A percentile compares a stretch with the other conserved stretches of the same genome.
Evolutionary conservation across 2,797 vertebrate species (phyloP).

Genomic region (Pterois miles): DNA sequence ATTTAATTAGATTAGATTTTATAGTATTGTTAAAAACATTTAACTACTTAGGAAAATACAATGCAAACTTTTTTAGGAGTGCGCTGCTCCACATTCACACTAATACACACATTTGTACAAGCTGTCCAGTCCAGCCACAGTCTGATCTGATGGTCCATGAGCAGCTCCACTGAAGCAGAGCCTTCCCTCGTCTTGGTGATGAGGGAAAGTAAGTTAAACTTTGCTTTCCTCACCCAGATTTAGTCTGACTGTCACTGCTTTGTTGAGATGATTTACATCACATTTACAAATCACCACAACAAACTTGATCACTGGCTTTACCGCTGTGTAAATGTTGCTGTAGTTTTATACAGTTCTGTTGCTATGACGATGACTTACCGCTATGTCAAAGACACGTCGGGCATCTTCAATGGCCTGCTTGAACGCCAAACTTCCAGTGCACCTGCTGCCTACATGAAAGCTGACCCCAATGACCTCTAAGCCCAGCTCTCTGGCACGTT

Average conservation of each 20-base stretch:
- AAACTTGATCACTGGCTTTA: neutral
- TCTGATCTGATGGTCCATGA: neutral
- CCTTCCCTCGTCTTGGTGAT: neutral
- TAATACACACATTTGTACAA: no score
- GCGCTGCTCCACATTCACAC: neutral
- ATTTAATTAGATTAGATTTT: neutral
- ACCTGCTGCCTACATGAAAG: slow-evolving; percentile 80
- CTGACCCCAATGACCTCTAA: slow-evolving; percentile 60
- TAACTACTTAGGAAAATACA: neutral
- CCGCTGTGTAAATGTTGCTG: neutral
- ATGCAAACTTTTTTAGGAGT: neutral
- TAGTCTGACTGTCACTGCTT: neutral
- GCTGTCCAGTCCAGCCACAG: no score
- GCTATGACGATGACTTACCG: slow-evolving; percentile 16
- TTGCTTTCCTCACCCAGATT: neutral
- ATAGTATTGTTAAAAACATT: neutral
- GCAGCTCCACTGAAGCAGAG: neutral
- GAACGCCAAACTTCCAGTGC: slow-evolving; percentile 67
- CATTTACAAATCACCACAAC: neutral
- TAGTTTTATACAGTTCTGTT: neutral
- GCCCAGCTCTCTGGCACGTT: slow-evolving; percentile 28
- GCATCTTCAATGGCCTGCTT: slow-evolving; percentile 77
- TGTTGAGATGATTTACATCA: neutral
- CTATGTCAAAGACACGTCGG: slow-evolving; percentile 82
- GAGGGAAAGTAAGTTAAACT: no score